Evolutionary conservation across 2,888 invertebrate genomes (phyloP), one percentile per base, ranked within the genome.

Genomic region (Parnassius mnemosyne): DNA sequence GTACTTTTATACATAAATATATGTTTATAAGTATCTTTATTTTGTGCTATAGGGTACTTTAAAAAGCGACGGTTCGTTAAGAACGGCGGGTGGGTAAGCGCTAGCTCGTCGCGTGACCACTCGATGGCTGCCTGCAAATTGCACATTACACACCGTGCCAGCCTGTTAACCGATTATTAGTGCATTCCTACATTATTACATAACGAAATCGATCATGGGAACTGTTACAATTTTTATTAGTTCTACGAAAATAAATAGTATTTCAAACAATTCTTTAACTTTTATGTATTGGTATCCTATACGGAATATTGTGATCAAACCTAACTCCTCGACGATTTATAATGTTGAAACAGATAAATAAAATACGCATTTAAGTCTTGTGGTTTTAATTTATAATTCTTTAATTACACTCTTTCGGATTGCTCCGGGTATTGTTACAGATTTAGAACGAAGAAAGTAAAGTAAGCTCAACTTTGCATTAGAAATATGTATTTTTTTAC

Each of bases 171-270:
- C 81, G 78, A 75, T 82, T 83, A 88, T 88, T 88, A 89, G 81
- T 84, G 84, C 89, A 89, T 87, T 84, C 87, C 81, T 84, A 78
- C 76, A 89, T 88, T 89, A 88, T 86, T 82, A 83, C 84, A 87
- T 80, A 84, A 79, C 83, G 82, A 84, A 85, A 84, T 80, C 82
- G 80, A 82, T 81, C 81, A 85, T 84, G 74, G 82, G 84, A 84
- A 84, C 79, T 82, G 80, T 82, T 79, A 83, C 83, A 82, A 70
- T 82, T 84, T 81, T 83, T 74, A 73, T 34, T 73, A 51, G 54
- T 54, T 63, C 57, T 44, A 43, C 50, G 56, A 60, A 57, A 53
- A 50, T 53, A 34, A 65, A 60, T 20, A 20, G 2, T 25, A 57
- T 57, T 57, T 47, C 20, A 20, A 52, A 53, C 43, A 57, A 47